Conservation (phyloP, 2,797 vertebrate species). For the Delichon dasypus region DNA sequence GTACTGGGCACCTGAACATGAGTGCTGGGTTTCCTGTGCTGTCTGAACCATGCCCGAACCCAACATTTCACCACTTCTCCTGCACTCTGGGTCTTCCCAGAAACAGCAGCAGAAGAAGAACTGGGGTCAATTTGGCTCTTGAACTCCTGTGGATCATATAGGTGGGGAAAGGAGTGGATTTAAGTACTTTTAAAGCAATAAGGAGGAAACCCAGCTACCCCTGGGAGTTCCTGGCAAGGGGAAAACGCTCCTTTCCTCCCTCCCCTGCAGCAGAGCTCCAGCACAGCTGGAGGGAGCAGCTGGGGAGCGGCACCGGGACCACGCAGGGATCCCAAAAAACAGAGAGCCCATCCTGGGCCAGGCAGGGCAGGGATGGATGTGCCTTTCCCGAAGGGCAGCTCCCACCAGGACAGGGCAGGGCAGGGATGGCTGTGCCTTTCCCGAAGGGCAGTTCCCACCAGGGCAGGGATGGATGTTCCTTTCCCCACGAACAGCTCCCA, state of each 20-base stretch:
- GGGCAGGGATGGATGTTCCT: too few relatives aligned
- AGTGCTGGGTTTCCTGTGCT: neutral
- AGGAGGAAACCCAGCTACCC: neutral
- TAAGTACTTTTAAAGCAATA: neutral
- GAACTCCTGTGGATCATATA: neutral
- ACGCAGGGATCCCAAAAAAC: accelerated
- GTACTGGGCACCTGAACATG: neutral
- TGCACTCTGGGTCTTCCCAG: neutral
- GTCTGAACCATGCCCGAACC: neutral
- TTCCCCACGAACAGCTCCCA: too few relatives aligned
- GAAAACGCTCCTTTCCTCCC: neutral
- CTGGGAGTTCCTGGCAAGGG: neutral
- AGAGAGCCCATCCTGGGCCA: neutral
- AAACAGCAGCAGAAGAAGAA: neutral
- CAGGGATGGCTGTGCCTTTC: too few relatives aligned
- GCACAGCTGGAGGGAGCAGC: accelerated
- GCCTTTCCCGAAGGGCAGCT: neutral
- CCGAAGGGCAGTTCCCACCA: too few relatives aligned
- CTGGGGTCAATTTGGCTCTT: neutral
- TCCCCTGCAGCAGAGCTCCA: neutral
- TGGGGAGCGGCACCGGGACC: accelerated
- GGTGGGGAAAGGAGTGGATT: neutral
- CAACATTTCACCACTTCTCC: neutral
- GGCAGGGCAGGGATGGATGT: neutral
- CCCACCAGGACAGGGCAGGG: neutral